Evolutionary conservation across 2,888 invertebrate genomes (phyloP).

Genomic region (Oscheius sp.): DNA sequence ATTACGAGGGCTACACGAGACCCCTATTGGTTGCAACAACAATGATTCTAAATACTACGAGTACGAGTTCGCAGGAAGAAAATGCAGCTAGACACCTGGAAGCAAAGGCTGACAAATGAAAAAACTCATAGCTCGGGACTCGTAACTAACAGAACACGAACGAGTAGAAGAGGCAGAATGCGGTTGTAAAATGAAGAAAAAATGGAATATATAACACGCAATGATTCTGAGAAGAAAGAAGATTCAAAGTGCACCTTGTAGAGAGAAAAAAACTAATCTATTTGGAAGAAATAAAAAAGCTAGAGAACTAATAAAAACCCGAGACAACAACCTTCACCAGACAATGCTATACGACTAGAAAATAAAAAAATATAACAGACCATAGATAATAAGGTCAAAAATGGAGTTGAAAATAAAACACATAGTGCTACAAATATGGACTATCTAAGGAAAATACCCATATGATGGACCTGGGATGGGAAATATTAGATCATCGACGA

Average conservation of each 20-base stretch:
- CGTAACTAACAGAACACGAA: constrained; percentile 10
- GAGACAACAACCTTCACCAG: constrained; percentile 15
- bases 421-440: not conserved
- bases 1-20: too few species aligned
- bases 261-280: not conserved
- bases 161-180: not conserved
- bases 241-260: constrained; percentile 4
- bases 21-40: too few species aligned
- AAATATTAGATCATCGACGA: not conserved
- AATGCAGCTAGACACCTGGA: constrained; percentile 16
- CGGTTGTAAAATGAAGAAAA: not conserved
- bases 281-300: not conserved
- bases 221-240: not conserved
- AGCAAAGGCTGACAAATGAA: constrained; percentile 2
- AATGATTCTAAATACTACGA: not conserved
- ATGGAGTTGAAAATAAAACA: not conserved
- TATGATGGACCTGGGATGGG: not conserved
- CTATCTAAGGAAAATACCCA: not conserved
- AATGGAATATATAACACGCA: not conserved
- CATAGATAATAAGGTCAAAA: too few species aligned
- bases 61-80: not conserved
- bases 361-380: not conserved
- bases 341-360: constrained; percentile 22
- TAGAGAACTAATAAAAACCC: constrained; percentile 10
- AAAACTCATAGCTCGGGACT: constrained; percentile 7